Percentiles rank a stretch among this genome's conserved stretches.
These are phyloP conservation scores for Hypanus sabinus DNA, from an alignment of 2,113 vertebrate species.

Conservation along the genomic window DNA sequence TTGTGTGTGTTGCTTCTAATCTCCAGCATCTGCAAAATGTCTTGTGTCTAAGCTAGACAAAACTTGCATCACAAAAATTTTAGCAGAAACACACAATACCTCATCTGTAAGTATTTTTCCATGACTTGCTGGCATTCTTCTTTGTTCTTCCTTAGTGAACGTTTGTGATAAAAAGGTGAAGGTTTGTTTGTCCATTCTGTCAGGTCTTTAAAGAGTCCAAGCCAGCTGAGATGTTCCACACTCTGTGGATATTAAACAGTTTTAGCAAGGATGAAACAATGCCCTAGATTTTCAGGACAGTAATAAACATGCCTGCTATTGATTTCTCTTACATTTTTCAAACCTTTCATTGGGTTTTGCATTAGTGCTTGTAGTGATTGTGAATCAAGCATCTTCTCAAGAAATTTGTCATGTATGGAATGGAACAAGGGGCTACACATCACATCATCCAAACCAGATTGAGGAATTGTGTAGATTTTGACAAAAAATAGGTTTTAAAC, in stretches of 20 bases:
- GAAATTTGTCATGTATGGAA: too few species aligned
- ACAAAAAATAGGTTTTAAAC: too few species aligned
- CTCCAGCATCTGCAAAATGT: too few species aligned
- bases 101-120: slow-evolving; percentile 64
- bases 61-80: background rate
- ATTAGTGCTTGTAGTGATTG: too few species aligned
- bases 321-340: too few species aligned
- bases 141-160: slow-evolving; percentile 55
- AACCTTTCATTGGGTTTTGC: too few species aligned
- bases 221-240: slow-evolving; percentile 67
- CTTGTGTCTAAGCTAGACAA: too few species aligned
- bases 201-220: slow-evolving; percentile 64
- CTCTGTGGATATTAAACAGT: slow-evolving; percentile 47
- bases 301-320: background rate
- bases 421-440: too few species aligned
- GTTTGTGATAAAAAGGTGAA: slow-evolving; percentile 65
- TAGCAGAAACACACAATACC: slow-evolving; percentile 43
- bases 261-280: background rate
- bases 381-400: too few species aligned
- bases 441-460: too few species aligned
- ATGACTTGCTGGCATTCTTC: slow-evolving; percentile 61
- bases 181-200: slow-evolving; percentile 58
- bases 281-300: background rate
- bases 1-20: too few species aligned
- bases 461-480: too few species aligned